Evolutionary conservation across 1,140 invertebrate genomes (phyloP).

Genomic region (Drosophila albomicans): DNA sequence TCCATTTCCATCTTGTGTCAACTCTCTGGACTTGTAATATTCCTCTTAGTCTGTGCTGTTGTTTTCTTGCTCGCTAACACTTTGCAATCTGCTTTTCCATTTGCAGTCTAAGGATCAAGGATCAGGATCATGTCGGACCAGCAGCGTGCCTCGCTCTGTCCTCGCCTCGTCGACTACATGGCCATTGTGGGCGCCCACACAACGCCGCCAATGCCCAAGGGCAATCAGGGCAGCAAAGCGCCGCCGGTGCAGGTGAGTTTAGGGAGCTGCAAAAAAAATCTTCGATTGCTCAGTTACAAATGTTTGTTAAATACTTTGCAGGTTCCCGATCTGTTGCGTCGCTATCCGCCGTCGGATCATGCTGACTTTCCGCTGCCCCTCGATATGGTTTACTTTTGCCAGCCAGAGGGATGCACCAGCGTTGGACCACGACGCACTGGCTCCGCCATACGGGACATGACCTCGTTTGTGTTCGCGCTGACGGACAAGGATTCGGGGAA

Average conservation of each 20-base stretch:
- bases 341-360: conserved; percentile 99
- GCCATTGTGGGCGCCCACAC: conserved; percentile 96
- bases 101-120: neutral
- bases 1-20: too few relatives aligned
- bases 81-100: too few relatives aligned
- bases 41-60: too few relatives aligned
- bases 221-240: conserved; percentile 86
- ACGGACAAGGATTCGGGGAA: conserved; percentile 99
- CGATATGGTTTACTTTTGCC: conserved; percentile 99
- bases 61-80: too few relatives aligned
- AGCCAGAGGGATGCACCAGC: conserved; percentile 98
- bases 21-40: too few relatives aligned
- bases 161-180: conserved; percentile 96
- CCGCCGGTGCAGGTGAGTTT: conserved; percentile 90
- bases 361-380: conserved; percentile 98
- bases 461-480: conserved; percentile 98
- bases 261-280: neutral
- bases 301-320: neutral
- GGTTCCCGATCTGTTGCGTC: conserved; percentile 95
- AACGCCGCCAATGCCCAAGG: conserved; percentile 88
- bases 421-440: conserved; percentile 93
- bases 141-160: conserved; percentile 93
- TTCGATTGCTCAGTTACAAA: neutral
- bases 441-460: conserved; percentile 92
- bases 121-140: conserved; percentile 78